phyloP scores from a whole-genome alignment of 2,113 vertebrate species.

The Prietella phreatophila region DNA sequence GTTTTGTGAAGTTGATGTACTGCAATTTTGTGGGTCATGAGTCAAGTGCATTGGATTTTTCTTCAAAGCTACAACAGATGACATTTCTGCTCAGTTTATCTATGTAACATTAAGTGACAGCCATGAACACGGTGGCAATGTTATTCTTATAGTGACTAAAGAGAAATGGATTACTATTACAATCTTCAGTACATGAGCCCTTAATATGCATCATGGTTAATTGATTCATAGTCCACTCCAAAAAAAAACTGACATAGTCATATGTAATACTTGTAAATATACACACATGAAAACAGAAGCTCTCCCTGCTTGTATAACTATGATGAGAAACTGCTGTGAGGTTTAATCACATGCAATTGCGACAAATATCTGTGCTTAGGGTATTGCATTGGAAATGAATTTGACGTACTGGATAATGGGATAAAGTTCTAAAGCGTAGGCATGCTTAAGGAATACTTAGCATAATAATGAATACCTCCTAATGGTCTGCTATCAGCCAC shows the following conservation, averaged over 20 bases:
- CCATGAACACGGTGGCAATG: not conserved
- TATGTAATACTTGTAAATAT: not conserved
- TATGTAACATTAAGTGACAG: not conserved
- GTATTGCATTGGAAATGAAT: slow-evolving; percentile 27
- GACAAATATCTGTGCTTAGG: slow-evolving; percentile 33
- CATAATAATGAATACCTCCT: slow-evolving; percentile 36
- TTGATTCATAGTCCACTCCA: not conserved
- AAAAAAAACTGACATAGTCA: not conserved
- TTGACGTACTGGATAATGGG: slow-evolving; percentile 40
- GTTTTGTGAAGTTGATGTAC: not conserved
- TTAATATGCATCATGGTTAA: not conserved
- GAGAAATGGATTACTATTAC: not conserved
- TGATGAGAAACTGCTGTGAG: slow-evolving; percentile 22
- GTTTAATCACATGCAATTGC: slow-evolving; percentile 39
- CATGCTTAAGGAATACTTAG: slow-evolving; percentile 44
- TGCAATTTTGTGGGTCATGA: not conserved
- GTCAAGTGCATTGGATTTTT: not conserved
- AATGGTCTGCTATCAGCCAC: slow-evolving; percentile 17
- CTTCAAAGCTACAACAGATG: not conserved
- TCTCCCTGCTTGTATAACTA: not conserved
- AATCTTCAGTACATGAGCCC: not conserved
- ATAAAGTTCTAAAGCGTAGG: slow-evolving; percentile 12
- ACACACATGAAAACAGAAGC: not conserved
- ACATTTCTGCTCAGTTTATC: not conserved
- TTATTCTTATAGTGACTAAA: not conserved